Conservation (phyloP, 2,113 vertebrate genomes). For the Melospiza georgiana region DNA sequence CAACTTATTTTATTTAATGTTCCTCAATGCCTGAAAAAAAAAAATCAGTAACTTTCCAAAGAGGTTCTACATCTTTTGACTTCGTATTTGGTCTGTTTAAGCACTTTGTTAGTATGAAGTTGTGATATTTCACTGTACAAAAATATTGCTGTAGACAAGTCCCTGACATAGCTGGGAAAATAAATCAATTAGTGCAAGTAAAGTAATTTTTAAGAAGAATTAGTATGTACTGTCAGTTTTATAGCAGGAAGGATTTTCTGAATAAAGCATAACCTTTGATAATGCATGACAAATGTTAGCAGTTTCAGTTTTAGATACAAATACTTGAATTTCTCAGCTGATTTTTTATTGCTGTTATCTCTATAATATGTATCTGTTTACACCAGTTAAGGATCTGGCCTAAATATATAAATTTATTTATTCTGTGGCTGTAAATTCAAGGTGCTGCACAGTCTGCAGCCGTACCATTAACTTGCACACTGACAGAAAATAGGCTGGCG, state of each 20-base stretch:
- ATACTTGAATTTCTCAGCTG: neutral
- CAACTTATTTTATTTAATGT: neutral
- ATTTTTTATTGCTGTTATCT: neutral
- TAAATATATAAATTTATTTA: neutral
- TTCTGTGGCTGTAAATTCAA: neutral
- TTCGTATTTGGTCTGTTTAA: neutral
- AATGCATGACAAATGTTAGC: neutral
- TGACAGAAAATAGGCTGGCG: conserved; percentile 23
- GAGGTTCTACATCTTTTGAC: neutral
- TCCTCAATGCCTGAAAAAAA: conserved; percentile 6
- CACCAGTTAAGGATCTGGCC: neutral
- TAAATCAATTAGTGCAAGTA: conserved; percentile 47
- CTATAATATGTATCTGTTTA: neutral
- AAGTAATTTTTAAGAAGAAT: conserved; percentile 51
- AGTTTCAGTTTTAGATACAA: conserved; percentile 23
- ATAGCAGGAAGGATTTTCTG: conserved; percentile 30
- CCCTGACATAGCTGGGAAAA: neutral
- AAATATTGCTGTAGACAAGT: neutral
- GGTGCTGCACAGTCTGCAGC: neutral
- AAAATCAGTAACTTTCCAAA: conserved; percentile 9
- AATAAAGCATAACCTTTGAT: conserved; percentile 48
- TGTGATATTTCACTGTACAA: conserved; percentile 9
- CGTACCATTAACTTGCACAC: neutral
- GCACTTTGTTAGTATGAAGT: neutral
- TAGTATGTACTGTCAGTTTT: conserved; percentile 53